These are phyloP conservation scores for Archivesica marissinica DNA, from an alignment of 1,140 invertebrate genomes.

Conservation along the genomic window DNA sequence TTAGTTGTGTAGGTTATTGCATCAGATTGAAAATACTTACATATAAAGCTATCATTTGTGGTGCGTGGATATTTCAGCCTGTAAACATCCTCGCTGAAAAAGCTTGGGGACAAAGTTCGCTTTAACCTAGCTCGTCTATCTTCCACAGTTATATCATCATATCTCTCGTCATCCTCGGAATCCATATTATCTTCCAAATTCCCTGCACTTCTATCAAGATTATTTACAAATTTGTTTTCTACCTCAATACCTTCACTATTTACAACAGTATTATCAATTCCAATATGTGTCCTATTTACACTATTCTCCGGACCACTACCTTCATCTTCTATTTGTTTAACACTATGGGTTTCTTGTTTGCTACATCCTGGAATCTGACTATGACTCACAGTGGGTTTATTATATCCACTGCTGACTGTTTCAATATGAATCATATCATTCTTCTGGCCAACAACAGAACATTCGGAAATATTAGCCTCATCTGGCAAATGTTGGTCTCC, in stretches of 20 bases:
- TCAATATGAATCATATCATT: too few species aligned
- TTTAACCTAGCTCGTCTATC: conserved; percentile 56
- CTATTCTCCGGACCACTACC: background rate
- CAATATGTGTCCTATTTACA: background rate
- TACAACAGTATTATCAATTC: background rate
- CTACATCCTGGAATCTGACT: conserved; percentile 37
- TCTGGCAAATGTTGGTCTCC: too few species aligned
- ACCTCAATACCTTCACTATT: background rate
- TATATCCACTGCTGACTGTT: background rate
- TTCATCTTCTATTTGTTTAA: background rate
- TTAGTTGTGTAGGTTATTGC: too few species aligned
- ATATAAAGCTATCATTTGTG: conserved; percentile 61
- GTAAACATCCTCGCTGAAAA: conserved; percentile 67
- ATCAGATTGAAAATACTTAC: conserved; percentile 34
- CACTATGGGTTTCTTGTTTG: background rate
- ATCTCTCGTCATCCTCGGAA: conserved; percentile 37
- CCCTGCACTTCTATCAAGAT: conserved; percentile 2
- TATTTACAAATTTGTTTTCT: background rate
- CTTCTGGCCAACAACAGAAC: too few species aligned
- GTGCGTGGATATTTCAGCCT: conserved; percentile 54
- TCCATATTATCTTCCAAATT: background rate
- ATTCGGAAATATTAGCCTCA: too few species aligned
- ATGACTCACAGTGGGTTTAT: conserved; percentile 4
- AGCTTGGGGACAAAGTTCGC: conserved; percentile 72
- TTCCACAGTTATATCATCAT: conserved; percentile 45